Percentiles rank a stretch among this genome's conserved stretches.
Conservation (phyloP, 2,797 vertebrate species). For the Dipus sagitta region DNA sequence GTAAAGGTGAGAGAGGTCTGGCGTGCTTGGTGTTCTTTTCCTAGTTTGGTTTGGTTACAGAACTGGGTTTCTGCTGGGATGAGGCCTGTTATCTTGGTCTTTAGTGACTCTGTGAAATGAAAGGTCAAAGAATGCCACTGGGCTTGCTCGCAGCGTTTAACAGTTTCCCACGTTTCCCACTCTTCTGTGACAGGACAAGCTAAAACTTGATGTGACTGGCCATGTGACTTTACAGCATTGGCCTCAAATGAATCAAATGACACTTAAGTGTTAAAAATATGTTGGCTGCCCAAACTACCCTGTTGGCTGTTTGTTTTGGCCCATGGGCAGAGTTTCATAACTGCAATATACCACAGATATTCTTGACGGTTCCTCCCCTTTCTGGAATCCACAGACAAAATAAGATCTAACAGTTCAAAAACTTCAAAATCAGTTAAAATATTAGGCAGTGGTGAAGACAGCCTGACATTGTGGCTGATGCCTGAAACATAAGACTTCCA, state of each 20-base stretch:
- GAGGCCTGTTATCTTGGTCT: neutral
- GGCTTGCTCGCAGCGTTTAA: neutral
- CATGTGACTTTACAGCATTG: constrained; percentile 13
- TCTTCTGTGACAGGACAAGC: neutral
- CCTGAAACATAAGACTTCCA: neutral
- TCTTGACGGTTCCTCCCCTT: neutral
- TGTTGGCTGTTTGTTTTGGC: constrained; percentile 11
- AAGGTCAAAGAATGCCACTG: neutral
- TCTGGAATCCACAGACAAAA: constrained; percentile 53
- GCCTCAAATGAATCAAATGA: constrained; percentile 26
- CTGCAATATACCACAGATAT: constrained; percentile 50
- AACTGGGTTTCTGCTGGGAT: neutral
- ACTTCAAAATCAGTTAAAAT: constrained; percentile 34
- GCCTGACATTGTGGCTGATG: neutral
- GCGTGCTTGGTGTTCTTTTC: neutral
- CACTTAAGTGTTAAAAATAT: constrained; percentile 40
- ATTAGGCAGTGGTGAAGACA: neutral
- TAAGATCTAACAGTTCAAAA: constrained; percentile 35
- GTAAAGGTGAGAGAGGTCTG: neutral
- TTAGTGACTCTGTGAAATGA: constrained; percentile 4
- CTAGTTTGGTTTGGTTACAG: neutral
- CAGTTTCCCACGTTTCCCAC: neutral
- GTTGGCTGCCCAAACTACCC: neutral
- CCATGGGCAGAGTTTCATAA: constrained; percentile 12
- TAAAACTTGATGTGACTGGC: constrained; percentile 9